phyloP scores from a whole-genome alignment of 2,797 vertebrate genomes.

The Spea hammondii region DNA sequence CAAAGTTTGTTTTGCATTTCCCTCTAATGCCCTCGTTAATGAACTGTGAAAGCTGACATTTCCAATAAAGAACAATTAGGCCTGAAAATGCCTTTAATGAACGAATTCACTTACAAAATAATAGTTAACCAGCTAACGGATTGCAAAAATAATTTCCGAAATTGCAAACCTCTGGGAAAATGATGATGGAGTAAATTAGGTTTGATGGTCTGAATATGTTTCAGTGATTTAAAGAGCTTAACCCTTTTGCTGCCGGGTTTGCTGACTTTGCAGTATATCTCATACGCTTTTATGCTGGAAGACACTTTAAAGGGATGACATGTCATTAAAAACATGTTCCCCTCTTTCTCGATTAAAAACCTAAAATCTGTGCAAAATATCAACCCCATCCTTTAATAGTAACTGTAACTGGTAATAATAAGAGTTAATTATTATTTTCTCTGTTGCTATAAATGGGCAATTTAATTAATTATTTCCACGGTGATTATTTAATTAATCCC shows the following conservation, averaged over 20 bases:
- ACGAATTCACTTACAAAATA: constrained; percentile 66
- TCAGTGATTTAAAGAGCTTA: constrained; percentile 41
- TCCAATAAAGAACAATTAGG: constrained; percentile 66
- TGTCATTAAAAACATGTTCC: too few species aligned
- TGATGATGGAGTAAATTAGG: constrained; percentile 58
- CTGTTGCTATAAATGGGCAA: too few species aligned
- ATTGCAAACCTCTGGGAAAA: constrained; percentile 54
- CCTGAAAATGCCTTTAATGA: constrained; percentile 61
- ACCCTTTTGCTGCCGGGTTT: constrained; percentile 12
- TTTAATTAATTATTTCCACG: too few species aligned
- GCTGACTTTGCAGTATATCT: not conserved
- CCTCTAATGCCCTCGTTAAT: constrained; percentile 58
- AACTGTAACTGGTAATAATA: too few species aligned
- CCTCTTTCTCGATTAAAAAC: too few species aligned
- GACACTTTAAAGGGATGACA: too few species aligned
- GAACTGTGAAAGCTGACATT: constrained; percentile 65
- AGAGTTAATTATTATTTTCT: too few species aligned
- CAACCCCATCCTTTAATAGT: too few species aligned
- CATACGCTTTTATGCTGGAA: too few species aligned
- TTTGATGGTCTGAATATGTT: constrained; percentile 51
- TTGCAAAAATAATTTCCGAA: constrained; percentile 52
- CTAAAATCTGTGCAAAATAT: too few species aligned
- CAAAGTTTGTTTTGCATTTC: constrained; percentile 49
- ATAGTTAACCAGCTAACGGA: constrained; percentile 57
- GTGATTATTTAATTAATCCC: too few species aligned